Evolutionary conservation across 2,888 invertebrate species (phyloP).

Genomic region (Rapana venosa): DNA sequence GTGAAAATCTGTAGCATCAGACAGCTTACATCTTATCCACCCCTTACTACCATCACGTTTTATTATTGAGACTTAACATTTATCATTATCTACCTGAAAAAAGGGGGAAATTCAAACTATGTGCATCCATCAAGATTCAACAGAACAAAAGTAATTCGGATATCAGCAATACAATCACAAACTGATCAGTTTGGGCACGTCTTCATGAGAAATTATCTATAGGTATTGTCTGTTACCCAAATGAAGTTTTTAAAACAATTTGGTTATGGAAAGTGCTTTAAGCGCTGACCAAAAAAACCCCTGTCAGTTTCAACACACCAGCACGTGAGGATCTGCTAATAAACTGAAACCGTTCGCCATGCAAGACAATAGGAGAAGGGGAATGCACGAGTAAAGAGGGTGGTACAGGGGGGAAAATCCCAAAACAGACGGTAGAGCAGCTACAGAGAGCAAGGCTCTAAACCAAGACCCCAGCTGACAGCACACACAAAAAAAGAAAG

Average conservation of each 20-base stretch:
- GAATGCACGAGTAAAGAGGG: not conserved
- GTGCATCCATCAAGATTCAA: too few species aligned
- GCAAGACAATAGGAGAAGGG: not conserved
- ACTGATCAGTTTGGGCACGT: too few species aligned
- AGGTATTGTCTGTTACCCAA: too few species aligned
- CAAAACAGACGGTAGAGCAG: not conserved
- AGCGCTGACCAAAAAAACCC: not conserved
- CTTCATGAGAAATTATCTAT: too few species aligned
- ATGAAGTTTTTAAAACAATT: not conserved
- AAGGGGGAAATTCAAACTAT: too few species aligned
- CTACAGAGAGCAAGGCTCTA: not conserved
- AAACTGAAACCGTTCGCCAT: conserved; percentile 2
- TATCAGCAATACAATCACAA: too few species aligned
- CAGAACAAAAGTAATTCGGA: too few species aligned
- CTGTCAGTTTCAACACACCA: not conserved
- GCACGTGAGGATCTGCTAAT: not conserved
- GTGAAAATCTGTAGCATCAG: too few species aligned
- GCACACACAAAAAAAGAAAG: not conserved
- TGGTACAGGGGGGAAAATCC: not conserved
- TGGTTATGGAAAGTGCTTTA: not conserved
- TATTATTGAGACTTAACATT: too few species aligned
- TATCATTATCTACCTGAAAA: too few species aligned
- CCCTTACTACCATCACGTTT: too few species aligned
- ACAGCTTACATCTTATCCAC: too few species aligned
- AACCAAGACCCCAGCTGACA: not conserved